These are phyloP conservation scores for Tetrao urogallus DNA, from an alignment of 2,113 vertebrate genomes.

Conservation along the genomic window DNA sequence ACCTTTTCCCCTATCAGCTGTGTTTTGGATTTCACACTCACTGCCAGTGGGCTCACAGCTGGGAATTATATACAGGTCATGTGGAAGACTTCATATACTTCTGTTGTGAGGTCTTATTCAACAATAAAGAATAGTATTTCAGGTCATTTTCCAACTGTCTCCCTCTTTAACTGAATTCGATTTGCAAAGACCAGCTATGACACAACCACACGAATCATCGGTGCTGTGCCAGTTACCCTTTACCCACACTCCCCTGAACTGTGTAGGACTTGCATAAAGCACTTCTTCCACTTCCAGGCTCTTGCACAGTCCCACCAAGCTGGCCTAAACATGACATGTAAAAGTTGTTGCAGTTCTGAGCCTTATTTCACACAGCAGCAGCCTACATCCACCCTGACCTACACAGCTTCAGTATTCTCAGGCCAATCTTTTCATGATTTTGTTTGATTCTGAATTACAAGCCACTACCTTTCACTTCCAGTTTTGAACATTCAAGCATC, in stretches of 20 bases:
- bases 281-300: not conserved
- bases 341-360: not conserved
- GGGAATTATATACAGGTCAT: conserved; percentile 41
- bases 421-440: not conserved
- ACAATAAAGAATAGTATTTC: not conserved
- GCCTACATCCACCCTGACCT: not conserved
- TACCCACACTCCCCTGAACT: not conserved
- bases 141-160: not conserved
- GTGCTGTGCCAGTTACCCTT: not conserved
- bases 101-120: not conserved
- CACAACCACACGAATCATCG: not conserved
- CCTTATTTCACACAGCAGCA: not conserved
- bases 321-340: not conserved
- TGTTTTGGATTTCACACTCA: conserved; percentile 51
- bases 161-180: not conserved
- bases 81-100: conserved; percentile 30
- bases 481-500: not conserved
- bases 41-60: conserved; percentile 48
- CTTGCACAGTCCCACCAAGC: not conserved
- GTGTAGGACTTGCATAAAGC: not conserved
- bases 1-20: conserved; percentile 59
- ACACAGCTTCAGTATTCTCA: not conserved
- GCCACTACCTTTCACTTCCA: not conserved
- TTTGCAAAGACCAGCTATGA: not conserved
- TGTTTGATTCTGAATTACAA: not conserved